These are phyloP conservation scores for Lordiphosa mommai DNA, from an alignment of 1,140 invertebrate species.

Conservation along the genomic window DNA sequence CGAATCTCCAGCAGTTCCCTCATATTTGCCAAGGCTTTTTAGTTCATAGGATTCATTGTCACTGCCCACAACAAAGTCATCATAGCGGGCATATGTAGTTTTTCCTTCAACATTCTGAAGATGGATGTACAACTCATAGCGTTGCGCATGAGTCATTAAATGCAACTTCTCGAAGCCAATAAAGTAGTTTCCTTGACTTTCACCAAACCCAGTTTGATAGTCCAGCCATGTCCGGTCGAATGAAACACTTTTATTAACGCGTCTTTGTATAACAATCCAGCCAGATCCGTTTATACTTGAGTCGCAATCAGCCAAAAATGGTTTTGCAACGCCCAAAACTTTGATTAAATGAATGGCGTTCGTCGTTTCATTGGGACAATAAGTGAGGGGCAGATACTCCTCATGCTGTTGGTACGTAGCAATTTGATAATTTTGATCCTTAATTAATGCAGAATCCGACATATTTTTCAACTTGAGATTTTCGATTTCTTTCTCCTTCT, in stretches of 20 bases:
- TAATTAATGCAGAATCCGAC: background rate
- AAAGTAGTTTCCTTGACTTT: conserved; percentile 83
- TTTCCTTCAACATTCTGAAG: conserved; percentile 82
- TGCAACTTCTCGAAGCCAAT: conserved; percentile 82
- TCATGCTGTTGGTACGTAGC: background rate
- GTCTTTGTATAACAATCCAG: conserved; percentile 83
- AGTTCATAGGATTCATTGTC: conserved; percentile 84
- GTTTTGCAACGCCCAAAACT: background rate
- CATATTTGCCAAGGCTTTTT: conserved; percentile 84
- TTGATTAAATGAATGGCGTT: background rate
- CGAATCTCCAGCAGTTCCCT: conserved; percentile 52
- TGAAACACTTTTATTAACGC: conserved; percentile 82
- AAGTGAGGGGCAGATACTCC: too few relatives aligned
- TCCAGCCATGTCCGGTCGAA: conserved; percentile 83
- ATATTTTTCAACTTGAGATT: background rate
- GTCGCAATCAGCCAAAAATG: too few relatives aligned
- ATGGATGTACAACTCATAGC: conserved; percentile 83
- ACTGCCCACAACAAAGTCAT: conserved; percentile 83
- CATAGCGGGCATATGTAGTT: conserved; percentile 82
- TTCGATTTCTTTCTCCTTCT: background rate
- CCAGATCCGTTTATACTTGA: conserved; percentile 48
- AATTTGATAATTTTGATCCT: background rate
- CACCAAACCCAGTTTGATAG: conserved; percentile 84
- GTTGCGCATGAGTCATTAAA: conserved; percentile 80
- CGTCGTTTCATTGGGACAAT: background rate